Percentiles rank a stretch among this genome's conserved stretches.
Conservation (phyloP, 2,797 vertebrate genomes). For the Girardinus metallicus region DNA sequence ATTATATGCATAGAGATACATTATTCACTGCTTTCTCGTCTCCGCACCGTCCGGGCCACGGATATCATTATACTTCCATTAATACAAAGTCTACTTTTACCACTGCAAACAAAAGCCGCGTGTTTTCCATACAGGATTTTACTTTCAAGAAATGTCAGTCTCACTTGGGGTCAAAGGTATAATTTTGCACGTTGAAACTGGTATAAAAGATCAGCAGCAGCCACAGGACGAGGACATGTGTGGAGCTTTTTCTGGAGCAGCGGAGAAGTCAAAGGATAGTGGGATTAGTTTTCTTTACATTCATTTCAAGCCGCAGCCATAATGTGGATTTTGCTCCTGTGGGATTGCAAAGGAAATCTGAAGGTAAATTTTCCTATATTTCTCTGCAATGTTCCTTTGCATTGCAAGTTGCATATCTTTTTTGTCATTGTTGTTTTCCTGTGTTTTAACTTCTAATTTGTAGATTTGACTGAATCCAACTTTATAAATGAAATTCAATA, state of each 20-base stretch:
- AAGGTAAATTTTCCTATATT: conserved; percentile 47
- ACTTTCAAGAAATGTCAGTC: conserved; percentile 80
- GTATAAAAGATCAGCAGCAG: conserved; percentile 70
- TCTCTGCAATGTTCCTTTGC: not conserved
- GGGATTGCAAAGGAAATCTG: conserved; percentile 9
- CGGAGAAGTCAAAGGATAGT: conserved; percentile 19
- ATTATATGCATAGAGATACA: conserved; percentile 78
- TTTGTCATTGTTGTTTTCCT: not conserved
- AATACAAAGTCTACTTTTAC: conserved; percentile 74
- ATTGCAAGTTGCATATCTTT: not conserved
- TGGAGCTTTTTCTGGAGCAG: conserved; percentile 23
- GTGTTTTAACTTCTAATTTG: not conserved
- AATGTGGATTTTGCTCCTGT: conserved; percentile 20
- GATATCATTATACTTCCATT: conserved; percentile 83
- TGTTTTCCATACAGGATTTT: conserved; percentile 62
- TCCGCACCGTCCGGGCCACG: conserved; percentile 52
- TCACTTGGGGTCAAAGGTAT: conserved; percentile 78
- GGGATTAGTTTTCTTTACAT: not conserved
- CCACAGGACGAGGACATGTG: conserved; percentile 36
- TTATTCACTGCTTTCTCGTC: conserved; percentile 72
- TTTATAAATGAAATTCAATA: not conserved
- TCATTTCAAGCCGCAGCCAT: conserved; percentile 8
- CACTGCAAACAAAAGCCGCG: conserved; percentile 71
- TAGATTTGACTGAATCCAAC: not conserved
- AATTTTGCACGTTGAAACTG: conserved; percentile 76